Evolutionary conservation across 2,113 vertebrate species (phyloP), one percentile per base, ranked within the genome.

Genomic region (Puma concolor): DNA sequence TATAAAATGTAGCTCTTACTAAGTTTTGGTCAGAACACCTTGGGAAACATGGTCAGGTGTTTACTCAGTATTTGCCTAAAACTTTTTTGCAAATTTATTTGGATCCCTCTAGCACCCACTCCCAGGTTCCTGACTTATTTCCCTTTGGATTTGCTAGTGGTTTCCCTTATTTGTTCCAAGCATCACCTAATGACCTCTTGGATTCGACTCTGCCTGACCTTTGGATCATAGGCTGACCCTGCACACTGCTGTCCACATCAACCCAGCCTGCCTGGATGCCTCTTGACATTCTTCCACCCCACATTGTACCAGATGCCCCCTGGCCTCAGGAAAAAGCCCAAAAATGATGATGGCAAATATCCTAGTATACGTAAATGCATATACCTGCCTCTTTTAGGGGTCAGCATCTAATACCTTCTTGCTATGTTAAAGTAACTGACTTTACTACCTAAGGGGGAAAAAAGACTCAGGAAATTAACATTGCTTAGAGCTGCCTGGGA

Each of bases 381-480:
- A 81, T 2, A 71, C 12, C 23, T 89, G 7, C 3, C 33, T 94
- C 79, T 93, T 86, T 57, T 29, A 41, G 17, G 33, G 9, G 91
- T 31, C 8, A 87, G 19, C 1, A 7, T 72, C 15, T 82, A 94
- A 57, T 66, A 85, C 50, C 12, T 9, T 86, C 10, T 82, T 86
- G 64, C 66, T 31, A 23, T n/a, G 33, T 77, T 82, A 71, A 81
- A 69, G 44, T 44, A 86, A 83, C 67, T 44, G 15, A 63, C 48
- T 93, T 86, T 88, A 87, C 97, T 96, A 83, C 48, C 38, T 84
- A 97, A 95, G 29, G 21, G 10, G 41, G 81, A 63, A 81, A 79
- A 92, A 79, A 92, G 64, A 85, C 27, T 74, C n/a, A 85, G 83
- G 41, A 95, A 97, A 97, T 96, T 36, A 97, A 94, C 87, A 96